These are phyloP conservation scores for Ophion obscuratus DNA, from an alignment of 2,888 invertebrate genomes.

Conservation along the genomic window DNA sequence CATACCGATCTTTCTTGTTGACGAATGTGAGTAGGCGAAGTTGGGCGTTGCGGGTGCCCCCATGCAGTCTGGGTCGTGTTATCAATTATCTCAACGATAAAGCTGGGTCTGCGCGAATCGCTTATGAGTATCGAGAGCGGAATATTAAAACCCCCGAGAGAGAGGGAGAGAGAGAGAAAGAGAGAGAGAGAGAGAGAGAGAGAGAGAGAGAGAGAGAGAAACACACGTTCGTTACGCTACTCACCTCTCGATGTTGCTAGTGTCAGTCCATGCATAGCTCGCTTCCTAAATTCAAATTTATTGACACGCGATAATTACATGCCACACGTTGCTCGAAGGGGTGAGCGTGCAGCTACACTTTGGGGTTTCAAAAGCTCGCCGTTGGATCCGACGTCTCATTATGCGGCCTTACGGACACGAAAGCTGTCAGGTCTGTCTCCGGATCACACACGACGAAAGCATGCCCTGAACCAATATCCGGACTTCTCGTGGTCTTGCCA, in stretches of 20 bases:
- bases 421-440: slow-evolving; percentile 62
- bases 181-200: background rate
- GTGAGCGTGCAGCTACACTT: slow-evolving; percentile 44
- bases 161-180: slow-evolving; percentile 10
- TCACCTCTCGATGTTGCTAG: slow-evolving; percentile 43
- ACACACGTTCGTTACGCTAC: slow-evolving; percentile 36
- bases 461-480: slow-evolving; percentile 35
- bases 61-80: background rate
- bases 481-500: slow-evolving; percentile 17
- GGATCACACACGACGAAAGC: slow-evolving; percentile 56
- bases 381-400: slow-evolving; percentile 62
- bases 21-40: background rate
- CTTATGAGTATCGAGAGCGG: slow-evolving; percentile 72
- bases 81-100: slow-evolving; percentile 65
- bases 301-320: slow-evolving; percentile 81
- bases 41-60: background rate
- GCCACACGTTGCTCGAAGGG: slow-evolving; percentile 74
- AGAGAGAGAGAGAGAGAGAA: slow-evolving; percentile 34
- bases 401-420: slow-evolving; percentile 62
- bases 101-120: slow-evolving; percentile 75
- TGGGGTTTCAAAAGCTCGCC: slow-evolving; percentile 51
- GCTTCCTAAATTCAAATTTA: slow-evolving; percentile 78
- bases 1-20: background rate
- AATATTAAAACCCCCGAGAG: slow-evolving; percentile 39
- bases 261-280: slow-evolving; percentile 38